These are phyloP conservation scores for Alosa alosa DNA, from an alignment of 2,113 vertebrate genomes.

Conservation along the genomic window DNA sequence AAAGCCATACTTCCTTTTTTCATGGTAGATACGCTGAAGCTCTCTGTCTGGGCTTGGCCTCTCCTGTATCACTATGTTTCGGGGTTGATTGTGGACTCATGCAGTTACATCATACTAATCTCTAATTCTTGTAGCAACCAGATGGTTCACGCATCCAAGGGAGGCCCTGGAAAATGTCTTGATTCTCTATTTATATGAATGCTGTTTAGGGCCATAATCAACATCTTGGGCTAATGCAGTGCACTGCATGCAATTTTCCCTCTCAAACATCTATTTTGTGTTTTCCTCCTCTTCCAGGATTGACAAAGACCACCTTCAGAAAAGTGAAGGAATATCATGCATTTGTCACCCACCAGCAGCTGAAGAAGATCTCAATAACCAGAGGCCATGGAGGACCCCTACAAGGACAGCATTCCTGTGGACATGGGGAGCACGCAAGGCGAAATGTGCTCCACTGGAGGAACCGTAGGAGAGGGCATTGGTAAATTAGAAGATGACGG, in stretches of 20 bases:
- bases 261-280: background rate
- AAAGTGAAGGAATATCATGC: slow-evolving; percentile 46
- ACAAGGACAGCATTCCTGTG: slow-evolving; percentile 76
- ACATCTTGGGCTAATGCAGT: background rate
- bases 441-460: slow-evolving; percentile 54
- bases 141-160: background rate
- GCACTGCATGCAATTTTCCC: background rate
- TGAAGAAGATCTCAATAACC: slow-evolving; percentile 52
- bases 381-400: slow-evolving; percentile 77
- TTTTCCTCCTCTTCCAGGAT: slow-evolving; percentile 65
- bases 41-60: slow-evolving; percentile 28
- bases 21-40: slow-evolving; percentile 31
- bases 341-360: slow-evolving; percentile 55
- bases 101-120: slow-evolving; percentile 30
- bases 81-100: slow-evolving; percentile 32
- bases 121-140: background rate
- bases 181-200: background rate
- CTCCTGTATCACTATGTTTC: slow-evolving; percentile 30
- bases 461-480: slow-evolving; percentile 51
- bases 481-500: slow-evolving; percentile 82
- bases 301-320: slow-evolving; percentile 44
- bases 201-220: background rate
- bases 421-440: slow-evolving; percentile 75
- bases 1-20: slow-evolving; percentile 31
- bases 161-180: background rate